phyloP scores from a whole-genome alignment of 2,113 vertebrate genomes.

The Mesitornis unicolor region DNA sequence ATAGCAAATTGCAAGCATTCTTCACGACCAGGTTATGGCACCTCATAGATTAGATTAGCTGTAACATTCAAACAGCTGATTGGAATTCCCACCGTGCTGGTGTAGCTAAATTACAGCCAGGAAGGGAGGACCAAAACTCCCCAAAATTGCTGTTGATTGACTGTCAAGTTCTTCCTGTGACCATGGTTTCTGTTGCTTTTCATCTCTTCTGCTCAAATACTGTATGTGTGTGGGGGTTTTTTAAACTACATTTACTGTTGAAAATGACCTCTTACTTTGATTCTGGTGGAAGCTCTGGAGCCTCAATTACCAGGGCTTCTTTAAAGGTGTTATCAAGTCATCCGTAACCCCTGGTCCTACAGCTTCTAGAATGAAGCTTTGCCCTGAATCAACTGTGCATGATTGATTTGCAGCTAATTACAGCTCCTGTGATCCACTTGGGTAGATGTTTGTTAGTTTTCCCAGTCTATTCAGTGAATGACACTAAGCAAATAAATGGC shows the following conservation, averaged over 20 bases:
- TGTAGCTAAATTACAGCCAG: neutral
- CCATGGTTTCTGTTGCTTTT: neutral
- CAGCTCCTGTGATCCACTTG: neutral
- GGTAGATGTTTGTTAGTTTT: neutral
- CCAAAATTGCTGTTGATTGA: neutral
- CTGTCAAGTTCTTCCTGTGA: neutral
- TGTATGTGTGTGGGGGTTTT: neutral
- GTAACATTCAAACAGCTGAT: neutral
- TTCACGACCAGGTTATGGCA: neutral
- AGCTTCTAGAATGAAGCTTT: neutral
- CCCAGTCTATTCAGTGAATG: neutral
- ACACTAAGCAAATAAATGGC: neutral
- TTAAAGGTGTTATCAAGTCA: neutral
- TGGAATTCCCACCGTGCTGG: neutral
- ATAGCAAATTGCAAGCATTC: neutral
- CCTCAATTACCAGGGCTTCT: neutral
- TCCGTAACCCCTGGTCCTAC: neutral
- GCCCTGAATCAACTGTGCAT: neutral
- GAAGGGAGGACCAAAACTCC: neutral
- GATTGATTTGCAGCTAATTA: neutral
- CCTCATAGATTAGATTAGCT: neutral
- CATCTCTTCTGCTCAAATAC: neutral
- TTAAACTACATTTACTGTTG: fast-evolving
- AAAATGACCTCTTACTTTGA: neutral
- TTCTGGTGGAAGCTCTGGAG: neutral